Percentiles rank a stretch among this genome's conserved stretches.
These are phyloP conservation scores for Bellardia pandia DNA, from an alignment of 2,888 invertebrate species.

Conservation along the genomic window DNA sequence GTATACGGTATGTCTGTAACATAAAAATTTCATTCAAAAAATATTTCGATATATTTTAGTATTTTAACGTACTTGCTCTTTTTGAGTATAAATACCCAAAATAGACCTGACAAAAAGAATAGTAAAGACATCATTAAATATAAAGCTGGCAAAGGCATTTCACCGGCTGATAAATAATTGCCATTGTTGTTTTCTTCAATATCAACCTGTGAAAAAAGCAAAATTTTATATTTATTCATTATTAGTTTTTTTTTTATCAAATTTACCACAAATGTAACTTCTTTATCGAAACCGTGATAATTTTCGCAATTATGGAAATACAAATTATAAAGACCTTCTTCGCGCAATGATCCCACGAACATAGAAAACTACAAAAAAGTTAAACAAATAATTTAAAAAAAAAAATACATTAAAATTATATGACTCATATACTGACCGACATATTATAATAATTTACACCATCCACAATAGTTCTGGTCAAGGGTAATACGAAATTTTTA, in stretches of 20 bases:
- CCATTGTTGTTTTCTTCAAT: conserved; percentile 94
- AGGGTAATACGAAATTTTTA: conserved; percentile 85
- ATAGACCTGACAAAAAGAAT: conserved; percentile 94
- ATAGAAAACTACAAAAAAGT: conserved; percentile 88
- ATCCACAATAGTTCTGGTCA: conserved; percentile 85
- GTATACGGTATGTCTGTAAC: conserved; percentile 91
- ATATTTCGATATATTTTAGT: background rate
- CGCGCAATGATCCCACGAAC: conserved; percentile 89
- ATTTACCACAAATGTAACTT: conserved; percentile 85
- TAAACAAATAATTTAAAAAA: background rate
- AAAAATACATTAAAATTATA: background rate
- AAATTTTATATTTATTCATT: background rate
- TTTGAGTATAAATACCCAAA: conserved; percentile 95
- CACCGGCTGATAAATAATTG: conserved; percentile 96
- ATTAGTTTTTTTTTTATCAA: background rate
- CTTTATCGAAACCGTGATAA: conserved; percentile 85
- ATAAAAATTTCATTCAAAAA: background rate
- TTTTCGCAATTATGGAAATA: conserved; percentile 97
- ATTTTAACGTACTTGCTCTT: conserved; percentile 87
- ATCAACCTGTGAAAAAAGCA: conserved; percentile 87
- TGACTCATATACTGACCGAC: conserved; percentile 76
- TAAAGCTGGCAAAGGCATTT: conserved; percentile 96
- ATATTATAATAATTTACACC: conserved; percentile 83
- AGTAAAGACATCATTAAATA: conserved; percentile 96
- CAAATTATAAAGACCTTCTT: conserved; percentile 96